phyloP scores from a whole-genome alignment of 2,797 vertebrate genomes.

The Enteromius anoplus region DNA sequence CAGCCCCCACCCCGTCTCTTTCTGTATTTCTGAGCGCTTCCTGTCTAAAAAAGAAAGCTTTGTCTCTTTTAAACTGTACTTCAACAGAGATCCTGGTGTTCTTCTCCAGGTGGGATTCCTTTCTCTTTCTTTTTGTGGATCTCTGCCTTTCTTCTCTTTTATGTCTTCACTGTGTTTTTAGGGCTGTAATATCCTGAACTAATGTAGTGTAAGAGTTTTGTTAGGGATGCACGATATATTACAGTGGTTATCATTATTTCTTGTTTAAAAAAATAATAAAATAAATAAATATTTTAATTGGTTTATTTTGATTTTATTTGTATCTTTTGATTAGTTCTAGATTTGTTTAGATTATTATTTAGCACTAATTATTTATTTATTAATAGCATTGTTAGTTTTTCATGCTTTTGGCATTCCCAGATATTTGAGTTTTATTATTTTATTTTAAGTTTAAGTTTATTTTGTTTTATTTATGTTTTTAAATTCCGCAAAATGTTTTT shows the following conservation, averaged over 20 bases:
- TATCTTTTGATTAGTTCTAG: background rate
- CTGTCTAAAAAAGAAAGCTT: constrained; percentile 16
- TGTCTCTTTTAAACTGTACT: constrained; percentile 16
- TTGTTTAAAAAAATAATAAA: background rate
- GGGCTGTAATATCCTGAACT: background rate
- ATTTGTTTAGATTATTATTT: background rate
- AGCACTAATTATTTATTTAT: background rate
- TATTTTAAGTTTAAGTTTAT: background rate
- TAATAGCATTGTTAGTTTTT: background rate
- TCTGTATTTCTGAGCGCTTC: background rate
- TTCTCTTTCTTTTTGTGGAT: background rate
- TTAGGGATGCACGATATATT: background rate
- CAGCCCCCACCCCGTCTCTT: background rate
- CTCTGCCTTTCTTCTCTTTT: too few species aligned
- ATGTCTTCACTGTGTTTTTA: background rate
- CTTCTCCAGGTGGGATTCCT: constrained; percentile 6
- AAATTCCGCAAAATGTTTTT: too few species aligned
- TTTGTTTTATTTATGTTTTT: too few species aligned
- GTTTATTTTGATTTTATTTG: background rate
- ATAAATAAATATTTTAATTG: background rate
- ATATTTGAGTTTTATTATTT: background rate
- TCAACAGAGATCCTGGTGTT: constrained; percentile 13
- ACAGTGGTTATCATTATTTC: background rate
- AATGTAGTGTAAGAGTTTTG: background rate
- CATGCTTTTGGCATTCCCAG: background rate